Evolutionary conservation across 2,888 invertebrate species (phyloP), one percentile per base, ranked within the genome.

Genomic region (Microplitis manilae): DNA sequence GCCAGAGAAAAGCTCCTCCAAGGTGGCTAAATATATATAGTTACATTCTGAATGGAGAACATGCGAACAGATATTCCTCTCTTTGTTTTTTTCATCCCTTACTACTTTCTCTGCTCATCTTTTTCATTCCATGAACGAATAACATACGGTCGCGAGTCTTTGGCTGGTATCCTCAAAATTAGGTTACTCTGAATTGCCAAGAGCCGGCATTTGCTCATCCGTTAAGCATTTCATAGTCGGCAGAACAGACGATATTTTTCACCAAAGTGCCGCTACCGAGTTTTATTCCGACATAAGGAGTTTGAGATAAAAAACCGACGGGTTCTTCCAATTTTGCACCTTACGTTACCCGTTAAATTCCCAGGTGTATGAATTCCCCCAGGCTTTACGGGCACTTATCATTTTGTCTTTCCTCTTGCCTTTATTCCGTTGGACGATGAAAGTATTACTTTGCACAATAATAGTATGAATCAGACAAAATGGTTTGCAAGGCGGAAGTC

Each of bases 1-100:
- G 76, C 61, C n/a, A 75, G 67, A 79, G 80, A 79, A 81, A 82
- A 83, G 80, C 83, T 82, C 75, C 76, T 80, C 81, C 80, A 78
- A 80, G 79, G 80, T 79, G 72, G 79, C 78, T 75, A 68, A 75
- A 79, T 74, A 73, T 30, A 30, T 30, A 30, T 30, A 30, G 30
- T 30, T 30, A 30, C 30, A 30, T 4, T 30, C 2, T 30, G 30
- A 30, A 30, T 30, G 64, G 30, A 73, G 72, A 75, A 73, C 77
- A 76, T 39, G 71, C 67, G 74, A 76, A 79, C 60, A 61, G 76
- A n/a, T 71, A 62, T 9, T 17, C 8, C 61, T 64, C 17, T 41
- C 40, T 50, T 20, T 67, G 13, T 62, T 39, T 72, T n/a, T 50
- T 13, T 50, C 50, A 13, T 50, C 13, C 8, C 8, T 8, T 13